Base-by-base conservation (phyloP, 2,113 vertebrate genomes). In the Labeo catla region DNA sequence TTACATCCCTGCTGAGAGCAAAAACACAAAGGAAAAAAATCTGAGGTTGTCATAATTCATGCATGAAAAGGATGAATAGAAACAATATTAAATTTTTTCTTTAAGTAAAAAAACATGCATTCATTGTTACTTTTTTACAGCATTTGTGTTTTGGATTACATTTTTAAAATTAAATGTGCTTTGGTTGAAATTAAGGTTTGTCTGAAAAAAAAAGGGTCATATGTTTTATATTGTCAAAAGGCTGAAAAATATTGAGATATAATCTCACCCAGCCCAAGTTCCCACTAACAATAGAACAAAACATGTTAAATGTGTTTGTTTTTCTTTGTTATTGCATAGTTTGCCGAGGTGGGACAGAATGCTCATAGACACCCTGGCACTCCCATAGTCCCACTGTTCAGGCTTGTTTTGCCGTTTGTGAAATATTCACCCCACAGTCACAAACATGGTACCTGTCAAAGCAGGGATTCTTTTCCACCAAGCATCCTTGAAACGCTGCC, bases 231-330 rank as follows among this genome's bases (percentile, higher is more conserved):
- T 13, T 47, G 2, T 74, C 43, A 74, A 23, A 74, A 47, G 10
- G 39, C 70, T 74, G 43, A 47, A 47, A 47, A 47, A 74, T n/a
- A 47, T 2, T 47, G 43, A 74, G 43, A 49, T 12, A 15, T 13
- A 23, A 49, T 76, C 23, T 76, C 45, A 76, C 72, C n/a, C 45
- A 49, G 11, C 45, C 72, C 45, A 49, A 23, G 45, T 72, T 86
- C 39, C 81, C 36, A 66, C 12, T 57, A 81, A 83, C 68, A 73
- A 78, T 85, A 65, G n/a, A 83, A 59, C 59, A 84, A 79, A 68
- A 79, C 76, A 84, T 63, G 19, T 84, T 87, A 72, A 84, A 68
- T 83, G 63, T 45, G 70, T 87, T 87, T 89, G 84, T 83, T 87
- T 83, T 86, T 72, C 78, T 89, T 87, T 59, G 81, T 68, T 21